Evolutionary conservation across 2,888 invertebrate species (phyloP).

Genomic region (Drosophila paracracens): DNA sequence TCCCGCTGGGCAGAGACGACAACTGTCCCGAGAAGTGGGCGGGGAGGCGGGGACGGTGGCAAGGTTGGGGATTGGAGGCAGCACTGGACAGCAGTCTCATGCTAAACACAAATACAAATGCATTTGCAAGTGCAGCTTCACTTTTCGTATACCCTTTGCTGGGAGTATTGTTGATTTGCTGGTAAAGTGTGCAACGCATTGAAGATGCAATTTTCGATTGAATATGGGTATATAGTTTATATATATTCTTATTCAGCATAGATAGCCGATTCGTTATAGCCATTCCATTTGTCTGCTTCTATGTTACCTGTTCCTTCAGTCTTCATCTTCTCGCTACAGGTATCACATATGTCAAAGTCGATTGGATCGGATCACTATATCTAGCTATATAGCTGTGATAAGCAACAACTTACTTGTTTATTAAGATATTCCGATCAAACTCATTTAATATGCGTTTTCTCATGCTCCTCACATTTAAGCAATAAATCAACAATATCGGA

Average conservation of each 20-base stretch:
- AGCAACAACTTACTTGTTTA: background rate
- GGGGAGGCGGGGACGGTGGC: background rate
- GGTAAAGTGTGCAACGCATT: background rate
- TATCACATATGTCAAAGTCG: background rate
- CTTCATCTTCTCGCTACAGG: background rate
- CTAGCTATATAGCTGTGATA: background rate
- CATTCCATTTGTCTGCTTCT: background rate
- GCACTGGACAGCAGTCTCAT: constrained; percentile 62
- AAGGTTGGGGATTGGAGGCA: constrained; percentile 1
- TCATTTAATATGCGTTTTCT: too few species aligned
- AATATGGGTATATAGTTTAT: background rate
- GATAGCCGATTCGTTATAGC: background rate
- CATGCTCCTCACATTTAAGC: background rate
- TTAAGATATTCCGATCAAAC: accelerated
- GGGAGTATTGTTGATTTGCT: background rate
- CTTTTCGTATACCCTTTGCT: constrained; percentile 17
- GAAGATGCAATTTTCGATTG: background rate
- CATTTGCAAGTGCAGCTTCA: constrained; percentile 45
- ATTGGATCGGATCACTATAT: background rate
- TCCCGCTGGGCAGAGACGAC: constrained; percentile 67
- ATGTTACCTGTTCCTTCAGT: background rate
- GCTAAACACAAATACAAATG: constrained; percentile 25
- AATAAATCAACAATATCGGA: background rate
- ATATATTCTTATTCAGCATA: background rate
- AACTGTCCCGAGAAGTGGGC: constrained; percentile 31